phyloP scores from a whole-genome alignment of 2,888 invertebrate genomes.

The Maniola hyperantus region DNA sequence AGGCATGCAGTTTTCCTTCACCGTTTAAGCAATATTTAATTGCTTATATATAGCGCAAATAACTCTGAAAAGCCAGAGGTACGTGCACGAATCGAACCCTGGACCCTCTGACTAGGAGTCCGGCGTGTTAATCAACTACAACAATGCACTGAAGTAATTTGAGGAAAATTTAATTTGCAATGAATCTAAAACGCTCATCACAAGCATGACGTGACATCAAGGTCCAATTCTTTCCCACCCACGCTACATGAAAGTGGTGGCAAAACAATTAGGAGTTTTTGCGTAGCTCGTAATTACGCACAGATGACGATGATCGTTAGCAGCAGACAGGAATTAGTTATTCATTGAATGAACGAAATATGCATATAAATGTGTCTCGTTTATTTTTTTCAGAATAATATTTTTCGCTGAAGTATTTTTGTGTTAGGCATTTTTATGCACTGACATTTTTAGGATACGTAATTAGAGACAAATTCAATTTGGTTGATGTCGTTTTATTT shows the following conservation, averaged over 20 bases:
- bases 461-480: conserved; percentile 8
- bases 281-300: conserved; percentile 64
- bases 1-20: too few species aligned
- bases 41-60: too few species aligned
- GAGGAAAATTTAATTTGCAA: not conserved
- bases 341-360: conserved; percentile 38
- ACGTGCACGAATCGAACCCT: too few species aligned
- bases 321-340: conserved; percentile 38
- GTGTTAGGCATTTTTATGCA: conserved; percentile 13
- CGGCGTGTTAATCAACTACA: too few species aligned
- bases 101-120: too few species aligned
- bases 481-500: not conserved
- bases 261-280: conserved; percentile 71
- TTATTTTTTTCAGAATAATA: conserved; percentile 5
- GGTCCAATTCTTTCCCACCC: conserved; percentile 35
- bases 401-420: conserved; percentile 9
- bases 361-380: conserved; percentile 33
- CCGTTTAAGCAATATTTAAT: too few species aligned
- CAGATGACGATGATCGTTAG: conserved; percentile 74
- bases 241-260: conserved; percentile 50
- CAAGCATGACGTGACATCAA: conserved; percentile 19
- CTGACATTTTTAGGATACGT: conserved; percentile 9
- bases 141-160: too few species aligned
- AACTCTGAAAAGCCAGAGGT: too few species aligned
- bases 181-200: conserved; percentile 9